Conservation (phyloP, 2,888 invertebrate species). For the Apodemia hepburni region DNA sequence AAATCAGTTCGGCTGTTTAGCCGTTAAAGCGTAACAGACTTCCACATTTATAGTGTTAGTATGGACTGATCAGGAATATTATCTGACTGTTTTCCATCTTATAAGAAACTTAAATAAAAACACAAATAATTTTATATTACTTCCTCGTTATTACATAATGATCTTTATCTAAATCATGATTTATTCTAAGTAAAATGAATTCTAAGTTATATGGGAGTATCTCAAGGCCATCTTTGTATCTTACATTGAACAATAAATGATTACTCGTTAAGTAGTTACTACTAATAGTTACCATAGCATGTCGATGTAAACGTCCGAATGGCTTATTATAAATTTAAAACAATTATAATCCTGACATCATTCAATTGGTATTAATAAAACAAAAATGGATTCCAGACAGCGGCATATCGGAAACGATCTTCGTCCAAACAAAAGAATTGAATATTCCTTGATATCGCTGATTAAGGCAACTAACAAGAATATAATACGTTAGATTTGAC, state of each 20-base stretch:
- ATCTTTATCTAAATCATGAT: constrained; percentile 10
- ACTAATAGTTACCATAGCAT: constrained; percentile 11
- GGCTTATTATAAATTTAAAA: constrained; percentile 28
- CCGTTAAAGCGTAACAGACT: too few relatives aligned
- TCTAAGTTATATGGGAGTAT: constrained; percentile 9
- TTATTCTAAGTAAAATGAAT: constrained; percentile 3
- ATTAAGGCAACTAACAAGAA: constrained; percentile 7
- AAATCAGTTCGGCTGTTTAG: too few relatives aligned
- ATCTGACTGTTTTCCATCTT: too few relatives aligned
- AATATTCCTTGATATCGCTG: constrained; percentile 15
- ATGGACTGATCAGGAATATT: too few relatives aligned
- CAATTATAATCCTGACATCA: constrained; percentile 31
- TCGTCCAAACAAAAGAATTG: constrained; percentile 14
- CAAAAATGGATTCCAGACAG: constrained; percentile 31
- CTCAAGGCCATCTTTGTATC: neutral
- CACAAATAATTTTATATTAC: neutral
- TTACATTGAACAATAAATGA: constrained; percentile 3
- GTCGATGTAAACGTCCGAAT: constrained; percentile 19
- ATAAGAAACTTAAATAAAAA: neutral
- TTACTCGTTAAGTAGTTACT: neutral
- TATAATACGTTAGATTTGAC: constrained; percentile 2
- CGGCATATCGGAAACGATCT: constrained; percentile 25
- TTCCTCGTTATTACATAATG: neutral
- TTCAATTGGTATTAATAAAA: constrained; percentile 34
- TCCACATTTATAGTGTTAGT: too few relatives aligned